A percentile compares a stretch with the other conserved stretches of the same genome.
phyloP scores from a whole-genome alignment of 2,113 vertebrate genomes.

The Micromys minutus region DNA sequence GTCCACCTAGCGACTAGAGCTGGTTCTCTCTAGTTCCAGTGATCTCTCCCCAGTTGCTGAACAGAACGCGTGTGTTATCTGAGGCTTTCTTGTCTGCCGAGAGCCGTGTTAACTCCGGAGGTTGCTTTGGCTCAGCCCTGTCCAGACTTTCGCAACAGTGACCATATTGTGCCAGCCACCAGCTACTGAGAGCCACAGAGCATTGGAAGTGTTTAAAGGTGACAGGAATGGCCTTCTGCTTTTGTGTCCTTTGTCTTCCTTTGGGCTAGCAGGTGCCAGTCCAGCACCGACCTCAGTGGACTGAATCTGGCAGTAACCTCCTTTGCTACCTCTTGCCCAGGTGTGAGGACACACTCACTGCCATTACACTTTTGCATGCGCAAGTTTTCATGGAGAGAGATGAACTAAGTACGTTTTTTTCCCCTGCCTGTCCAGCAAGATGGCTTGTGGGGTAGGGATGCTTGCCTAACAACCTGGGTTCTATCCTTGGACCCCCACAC shows the following conservation, averaged over 20 bases:
- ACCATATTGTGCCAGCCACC: background rate
- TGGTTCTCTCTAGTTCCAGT: background rate
- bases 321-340: background rate
- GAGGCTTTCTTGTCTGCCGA: accelerated
- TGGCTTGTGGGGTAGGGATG: background rate
- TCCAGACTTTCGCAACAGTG: background rate
- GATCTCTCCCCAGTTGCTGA: background rate
- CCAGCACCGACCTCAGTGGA: background rate
- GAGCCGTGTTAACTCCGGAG: background rate
- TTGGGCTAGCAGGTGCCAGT: accelerated
- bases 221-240: background rate
- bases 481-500: background rate
- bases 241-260: background rate
- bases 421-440: background rate
- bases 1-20: background rate
- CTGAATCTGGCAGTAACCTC: too few species aligned
- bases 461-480: background rate
- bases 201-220: accelerated
- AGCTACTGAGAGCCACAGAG: accelerated
- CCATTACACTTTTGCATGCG: accelerated
- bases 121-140: accelerated
- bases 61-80: accelerated
- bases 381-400: background rate
- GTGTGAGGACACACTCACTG: accelerated
- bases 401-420: background rate